Evolutionary conservation across 2,888 invertebrate species (phyloP), one percentile per base, ranked within the genome.

Genomic region (Netelia virgata): DNA sequence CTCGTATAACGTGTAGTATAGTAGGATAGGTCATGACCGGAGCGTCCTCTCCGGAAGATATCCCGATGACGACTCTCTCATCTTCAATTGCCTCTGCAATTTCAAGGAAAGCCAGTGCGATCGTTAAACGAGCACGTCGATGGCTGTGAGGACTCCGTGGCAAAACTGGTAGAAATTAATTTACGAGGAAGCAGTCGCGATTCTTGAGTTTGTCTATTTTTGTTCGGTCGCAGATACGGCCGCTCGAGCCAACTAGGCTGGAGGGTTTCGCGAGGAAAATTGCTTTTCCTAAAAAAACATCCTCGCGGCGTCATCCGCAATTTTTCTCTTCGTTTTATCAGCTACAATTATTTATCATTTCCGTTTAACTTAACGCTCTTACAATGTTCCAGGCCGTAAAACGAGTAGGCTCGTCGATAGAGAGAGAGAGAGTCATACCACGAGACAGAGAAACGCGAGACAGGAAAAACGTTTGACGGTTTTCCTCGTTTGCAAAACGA

Each of bases 371-470:
- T 78, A 64, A 81, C 74, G 70, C 53, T 74, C 70, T 84, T 82
- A 82, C 82, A 84, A 82, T 78, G 82, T 82, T 36, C 59, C 69
- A 11, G 50, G 59, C 43, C 50, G 78, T 84, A 84, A 84, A 82
- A 70, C 20, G n/a, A 41, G 47, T 57, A 64, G 64, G 47, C 64
- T 36, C 57, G 70, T 36, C 41, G 53, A 63, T 11, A 59, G 57
- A 36, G 16, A 64, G 78, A 16, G 77, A 76, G 55, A 36, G 20
- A 20, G n/a, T n/a, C n/a, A n/a, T 16, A 10, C 53, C 47, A 57
- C 10, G 57, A 36, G 18, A 59, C 47, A 16, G 36, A 20, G 28
- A 41, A 41, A 57, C 16, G 18, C 18, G 20, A 47, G 36, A 6
- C 20, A 41, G 8, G 36, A 6, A 6, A 69, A 64, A 78, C 63